Evolutionary conservation across 2,888 invertebrate species (phyloP).

Genomic region (Drosophila siamana): DNA sequence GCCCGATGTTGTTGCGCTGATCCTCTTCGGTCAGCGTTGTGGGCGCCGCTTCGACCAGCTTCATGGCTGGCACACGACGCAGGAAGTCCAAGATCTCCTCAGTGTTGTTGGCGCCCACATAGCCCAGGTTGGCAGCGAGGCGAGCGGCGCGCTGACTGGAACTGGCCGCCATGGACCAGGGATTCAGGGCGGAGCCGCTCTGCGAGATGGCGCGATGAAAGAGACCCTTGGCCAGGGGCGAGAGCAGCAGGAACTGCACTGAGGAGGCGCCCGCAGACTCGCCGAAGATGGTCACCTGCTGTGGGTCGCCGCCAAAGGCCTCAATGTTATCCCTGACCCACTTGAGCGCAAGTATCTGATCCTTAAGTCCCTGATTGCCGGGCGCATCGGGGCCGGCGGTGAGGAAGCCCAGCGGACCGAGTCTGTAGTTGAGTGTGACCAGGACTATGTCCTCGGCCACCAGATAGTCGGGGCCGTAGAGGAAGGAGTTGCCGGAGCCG

Average conservation of each 20-base stretch:
- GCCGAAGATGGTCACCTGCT: constrained; percentile 87
- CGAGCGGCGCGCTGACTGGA: constrained; percentile 87
- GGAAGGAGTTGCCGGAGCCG: constrained; percentile 88
- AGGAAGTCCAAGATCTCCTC: constrained; percentile 87
- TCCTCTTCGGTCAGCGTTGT: constrained; percentile 86
- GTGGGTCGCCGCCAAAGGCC: constrained; percentile 87
- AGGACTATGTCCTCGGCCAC: constrained; percentile 88
- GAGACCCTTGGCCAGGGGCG: constrained; percentile 87
- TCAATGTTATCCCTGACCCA: constrained; percentile 88
- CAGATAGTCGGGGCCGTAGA: constrained; percentile 88
- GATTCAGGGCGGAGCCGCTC: constrained; percentile 88
- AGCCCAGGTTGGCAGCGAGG: constrained; percentile 87
- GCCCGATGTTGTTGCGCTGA: constrained; percentile 87
- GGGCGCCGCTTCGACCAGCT: constrained; percentile 87
- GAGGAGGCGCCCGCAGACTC: constrained; percentile 88
- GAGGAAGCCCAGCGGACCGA: constrained; percentile 88
- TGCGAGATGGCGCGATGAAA: constrained; percentile 88
- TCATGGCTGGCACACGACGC: constrained; percentile 87
- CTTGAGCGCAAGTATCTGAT: constrained; percentile 87
- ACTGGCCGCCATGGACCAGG: constrained; percentile 87
- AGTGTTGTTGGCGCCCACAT: constrained; percentile 87
- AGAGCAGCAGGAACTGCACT: constrained; percentile 87
- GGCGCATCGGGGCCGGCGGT: constrained; percentile 88
- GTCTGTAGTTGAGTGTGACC: constrained; percentile 88
- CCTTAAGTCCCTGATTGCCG: constrained; percentile 89